Evolutionary conservation across 53 echinoderm and acorn worm species (phyloP).

Genomic region (Crossaster papposus): DNA sequence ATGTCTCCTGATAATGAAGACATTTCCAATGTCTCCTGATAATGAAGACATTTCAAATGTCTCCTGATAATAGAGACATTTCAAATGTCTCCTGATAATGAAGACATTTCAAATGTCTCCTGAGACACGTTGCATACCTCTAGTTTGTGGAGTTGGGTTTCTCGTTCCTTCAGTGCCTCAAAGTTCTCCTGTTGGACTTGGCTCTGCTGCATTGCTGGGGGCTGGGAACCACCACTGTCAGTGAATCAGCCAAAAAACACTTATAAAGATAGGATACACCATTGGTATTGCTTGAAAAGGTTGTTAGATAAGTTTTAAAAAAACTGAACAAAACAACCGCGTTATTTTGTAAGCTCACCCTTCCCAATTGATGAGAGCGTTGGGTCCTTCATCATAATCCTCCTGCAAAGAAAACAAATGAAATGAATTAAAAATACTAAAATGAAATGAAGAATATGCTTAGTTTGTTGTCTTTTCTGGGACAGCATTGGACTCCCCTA

Average conservation of each 20-base stretch:
- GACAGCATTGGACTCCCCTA: not conserved
- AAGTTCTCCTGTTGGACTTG: conserved; percentile 83
- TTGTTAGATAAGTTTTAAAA: not conserved
- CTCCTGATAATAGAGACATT: too few relatives aligned
- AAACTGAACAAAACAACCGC: not conserved
- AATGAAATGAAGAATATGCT: not conserved
- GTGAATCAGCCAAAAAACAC: not conserved
- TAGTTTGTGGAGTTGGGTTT: conserved; percentile 85
- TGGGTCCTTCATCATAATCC: conserved; percentile 41
- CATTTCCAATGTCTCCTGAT: too few relatives aligned
- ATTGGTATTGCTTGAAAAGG: not conserved
- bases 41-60: too few relatives aligned
- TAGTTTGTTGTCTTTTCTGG: not conserved
- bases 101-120: not conserved
- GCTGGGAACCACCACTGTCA: conserved; percentile 47
- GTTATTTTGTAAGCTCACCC: conserved; percentile 36
- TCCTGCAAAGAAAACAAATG: conserved; percentile 37
- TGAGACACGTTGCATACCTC: conserved; percentile 65
- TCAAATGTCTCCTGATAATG: not conserved
- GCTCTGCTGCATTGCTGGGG: conserved; percentile 63
- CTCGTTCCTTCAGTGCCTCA: conserved; percentile 83
- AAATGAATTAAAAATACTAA: not conserved
- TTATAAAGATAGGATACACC: too few relatives aligned
- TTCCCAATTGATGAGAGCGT: conserved; percentile 60
- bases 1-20: too few relatives aligned